A percentile compares a stretch with the other conserved stretches of the same genome.
Evolutionary conservation across 2,888 invertebrate species (phyloP).

Genomic region (Boloria selene): DNA sequence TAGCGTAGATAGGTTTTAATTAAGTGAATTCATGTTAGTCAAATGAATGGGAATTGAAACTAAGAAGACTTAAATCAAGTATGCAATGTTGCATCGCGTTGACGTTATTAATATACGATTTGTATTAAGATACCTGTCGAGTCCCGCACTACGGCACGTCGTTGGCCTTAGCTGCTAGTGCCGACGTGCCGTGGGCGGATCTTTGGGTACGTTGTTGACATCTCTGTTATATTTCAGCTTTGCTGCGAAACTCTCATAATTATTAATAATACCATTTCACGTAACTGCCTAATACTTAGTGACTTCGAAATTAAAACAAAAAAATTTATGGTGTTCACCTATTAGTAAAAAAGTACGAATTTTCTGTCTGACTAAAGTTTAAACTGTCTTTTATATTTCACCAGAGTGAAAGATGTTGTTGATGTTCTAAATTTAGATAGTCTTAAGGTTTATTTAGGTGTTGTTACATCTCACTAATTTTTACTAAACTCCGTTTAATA

Average conservation of each 20-base stretch:
- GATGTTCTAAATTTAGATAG: slow-evolving; percentile 77
- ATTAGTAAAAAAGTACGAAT: slow-evolving; percentile 63
- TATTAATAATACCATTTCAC: slow-evolving; percentile 48
- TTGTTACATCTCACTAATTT: slow-evolving; percentile 82
- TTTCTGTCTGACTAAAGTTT: slow-evolving; percentile 61
- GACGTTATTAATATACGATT: slow-evolving; percentile 72
- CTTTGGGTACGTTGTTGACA: slow-evolving; percentile 53
- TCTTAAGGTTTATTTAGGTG: slow-evolving; percentile 68
- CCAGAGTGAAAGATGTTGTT: slow-evolving; percentile 78
- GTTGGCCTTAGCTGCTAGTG: slow-evolving; percentile 2
- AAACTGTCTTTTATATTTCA: slow-evolving; percentile 71
- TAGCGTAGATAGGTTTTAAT: slow-evolving; percentile 78
- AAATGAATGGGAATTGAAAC: slow-evolving; percentile 79
- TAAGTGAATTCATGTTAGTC: slow-evolving; percentile 73
- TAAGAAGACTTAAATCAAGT: slow-evolving; percentile 80
- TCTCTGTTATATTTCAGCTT: slow-evolving; percentile 51
- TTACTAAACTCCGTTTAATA: slow-evolving; percentile 83
- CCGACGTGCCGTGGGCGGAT: slow-evolving; percentile 26
- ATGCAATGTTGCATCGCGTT: slow-evolving; percentile 78
- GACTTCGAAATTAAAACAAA: slow-evolving; percentile 46
- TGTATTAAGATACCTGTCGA: slow-evolving; percentile 58
- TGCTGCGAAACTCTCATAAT: slow-evolving; percentile 49
- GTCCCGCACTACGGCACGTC: slow-evolving; percentile 5
- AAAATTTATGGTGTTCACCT: slow-evolving; percentile 60
- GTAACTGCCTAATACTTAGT: slow-evolving; percentile 52